Conservation (phyloP, 2,797 vertebrate genomes). For the Garrulus glandarius region DNA sequence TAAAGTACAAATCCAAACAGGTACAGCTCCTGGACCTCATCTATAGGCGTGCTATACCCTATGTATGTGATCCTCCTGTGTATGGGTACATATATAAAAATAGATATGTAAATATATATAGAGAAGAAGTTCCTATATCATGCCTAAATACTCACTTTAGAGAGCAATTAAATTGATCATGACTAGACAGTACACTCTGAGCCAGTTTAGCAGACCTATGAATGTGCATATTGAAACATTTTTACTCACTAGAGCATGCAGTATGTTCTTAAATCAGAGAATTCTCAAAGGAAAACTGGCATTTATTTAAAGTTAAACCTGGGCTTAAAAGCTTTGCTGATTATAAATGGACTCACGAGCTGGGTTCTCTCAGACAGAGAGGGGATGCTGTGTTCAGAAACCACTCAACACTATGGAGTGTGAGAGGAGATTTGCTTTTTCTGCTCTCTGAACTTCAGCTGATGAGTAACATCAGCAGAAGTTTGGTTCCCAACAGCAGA, state of each 20-base stretch:
- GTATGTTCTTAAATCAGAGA: background rate
- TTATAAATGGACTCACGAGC: background rate
- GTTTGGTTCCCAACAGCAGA: background rate
- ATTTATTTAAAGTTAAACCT: slow-evolving; percentile 49
- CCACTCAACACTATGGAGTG: background rate
- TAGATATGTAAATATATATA: background rate
- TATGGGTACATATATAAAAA: background rate
- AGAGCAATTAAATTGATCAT: background rate
- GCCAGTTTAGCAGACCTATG: background rate
- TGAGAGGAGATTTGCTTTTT: background rate
- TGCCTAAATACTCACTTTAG: background rate
- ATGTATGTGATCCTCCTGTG: background rate
- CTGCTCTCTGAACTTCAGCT: background rate
- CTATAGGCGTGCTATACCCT: background rate
- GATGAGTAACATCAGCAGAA: background rate
- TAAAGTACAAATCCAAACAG: background rate
- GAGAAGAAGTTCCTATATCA: background rate
- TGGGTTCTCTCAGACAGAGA: background rate
- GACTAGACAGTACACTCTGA: background rate
- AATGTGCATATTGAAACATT: background rate
- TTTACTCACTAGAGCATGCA: background rate
- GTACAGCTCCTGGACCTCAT: background rate
- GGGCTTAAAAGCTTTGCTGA: slow-evolving; percentile 43
- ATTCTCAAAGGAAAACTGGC: slow-evolving; percentile 4
- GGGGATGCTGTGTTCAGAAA: background rate